Base-by-base conservation (phyloP, 2,113 vertebrate species). In the Xenotilapia longispinis region DNA sequence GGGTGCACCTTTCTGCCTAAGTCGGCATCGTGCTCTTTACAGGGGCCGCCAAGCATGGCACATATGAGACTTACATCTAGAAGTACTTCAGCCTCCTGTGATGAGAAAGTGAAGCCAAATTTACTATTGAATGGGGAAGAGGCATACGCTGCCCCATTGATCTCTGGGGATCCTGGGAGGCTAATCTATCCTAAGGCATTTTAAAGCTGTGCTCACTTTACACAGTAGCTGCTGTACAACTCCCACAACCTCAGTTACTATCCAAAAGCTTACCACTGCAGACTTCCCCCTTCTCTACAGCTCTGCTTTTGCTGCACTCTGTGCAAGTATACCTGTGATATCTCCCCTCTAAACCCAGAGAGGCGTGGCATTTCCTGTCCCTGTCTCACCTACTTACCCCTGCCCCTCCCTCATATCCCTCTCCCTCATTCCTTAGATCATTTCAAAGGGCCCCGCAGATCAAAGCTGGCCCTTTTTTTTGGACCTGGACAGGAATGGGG, bases 401-500 rank as follows among this genome's bases (percentile, higher is more conserved):
- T 47, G 6, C 65, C 85, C 87, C 87, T 80, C 86, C 57, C 81
- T 70, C 75, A 33, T 53, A 68, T 55, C 58, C 45, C 55, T 47
- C 58, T 36, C 60, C 21, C 82, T 73, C 80, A 68, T 84, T 87
- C 87, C 86, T 93, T 90, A 92, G 91, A 93, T 94, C 88, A 84
- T 94, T 96, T 95, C 95, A 96, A 96, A 96, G 88, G 90, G 84
- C 73, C 81, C 85, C 4, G 1, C 73, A 94, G 93, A 96, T 96
- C 95, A 96, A 96, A 96, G 95, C 88, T 82, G 36, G 68, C 83
- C 89, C 81, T 65, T 86, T 84, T 51, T 65, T 93, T 93, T 94
- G 82, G 93, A 94, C 95, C 92, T 88, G 90, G 94, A 93, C 93
- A 90, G 89, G 75, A 89, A 87, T 81, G 87, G 78, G 89, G 90